phyloP scores from a whole-genome alignment of 2,797 vertebrate species.

The Lepus townsendii region DNA sequence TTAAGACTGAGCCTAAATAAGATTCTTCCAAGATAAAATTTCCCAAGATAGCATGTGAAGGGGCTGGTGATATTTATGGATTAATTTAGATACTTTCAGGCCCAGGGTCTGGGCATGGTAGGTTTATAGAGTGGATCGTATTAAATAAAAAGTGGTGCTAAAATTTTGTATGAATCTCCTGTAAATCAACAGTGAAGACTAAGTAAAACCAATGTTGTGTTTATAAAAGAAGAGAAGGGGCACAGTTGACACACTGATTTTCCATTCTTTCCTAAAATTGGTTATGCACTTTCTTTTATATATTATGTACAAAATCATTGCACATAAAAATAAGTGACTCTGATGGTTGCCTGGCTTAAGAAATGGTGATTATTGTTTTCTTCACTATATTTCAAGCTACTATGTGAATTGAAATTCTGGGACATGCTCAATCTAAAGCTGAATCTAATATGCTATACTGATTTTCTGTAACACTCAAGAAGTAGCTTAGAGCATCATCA shows the following conservation, averaged over 20 bases:
- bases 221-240: constrained; percentile 72
- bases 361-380: neutral
- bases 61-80: neutral
- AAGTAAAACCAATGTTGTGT: constrained; percentile 48
- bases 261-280: constrained; percentile 68
- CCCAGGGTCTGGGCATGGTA: neutral
- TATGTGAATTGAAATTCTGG: neutral
- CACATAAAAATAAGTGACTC: neutral
- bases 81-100: constrained; percentile 1
- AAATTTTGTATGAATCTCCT: neutral
- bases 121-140: constrained; percentile 2
- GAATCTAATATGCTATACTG: neutral
- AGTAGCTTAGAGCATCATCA: neutral
- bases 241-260: constrained; percentile 74
- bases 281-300: neutral
- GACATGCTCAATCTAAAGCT: neutral
- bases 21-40: neutral
- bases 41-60: neutral
- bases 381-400: neutral
- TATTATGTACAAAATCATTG: neutral
- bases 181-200: neutral
- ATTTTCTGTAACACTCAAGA: neutral
- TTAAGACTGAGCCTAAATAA: neutral
- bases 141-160: neutral
- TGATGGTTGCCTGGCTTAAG: neutral